Evolutionary conservation across 2,888 invertebrate genomes (phyloP).

Genomic region (Amblyteles armatorius): DNA sequence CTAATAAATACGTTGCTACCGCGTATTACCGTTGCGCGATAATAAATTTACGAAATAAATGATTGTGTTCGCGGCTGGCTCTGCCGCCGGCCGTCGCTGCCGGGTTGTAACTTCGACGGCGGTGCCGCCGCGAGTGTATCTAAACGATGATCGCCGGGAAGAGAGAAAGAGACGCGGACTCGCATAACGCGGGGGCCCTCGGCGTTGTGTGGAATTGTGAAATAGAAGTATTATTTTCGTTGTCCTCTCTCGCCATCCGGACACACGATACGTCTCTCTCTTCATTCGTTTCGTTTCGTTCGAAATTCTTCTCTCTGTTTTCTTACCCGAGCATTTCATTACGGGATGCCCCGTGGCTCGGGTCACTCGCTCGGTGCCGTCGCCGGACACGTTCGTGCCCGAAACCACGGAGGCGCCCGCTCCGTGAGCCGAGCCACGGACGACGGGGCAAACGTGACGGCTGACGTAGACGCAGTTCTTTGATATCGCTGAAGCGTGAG

Average conservation of each 20-base stretch:
- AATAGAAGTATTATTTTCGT: slow-evolving; percentile 45
- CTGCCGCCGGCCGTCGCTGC: not conserved
- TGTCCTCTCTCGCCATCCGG: not conserved
- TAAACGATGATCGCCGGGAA: slow-evolving; percentile 59
- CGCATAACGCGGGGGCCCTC: not conserved
- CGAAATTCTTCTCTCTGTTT: not conserved
- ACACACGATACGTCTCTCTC: not conserved
- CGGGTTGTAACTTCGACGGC: not conserved
- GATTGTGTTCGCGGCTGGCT: slow-evolving; percentile 68
- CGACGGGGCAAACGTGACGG: slow-evolving; percentile 70
- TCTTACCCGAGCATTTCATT: not conserved
- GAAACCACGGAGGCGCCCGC: slow-evolving; percentile 13
- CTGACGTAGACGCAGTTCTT: slow-evolving; percentile 79
- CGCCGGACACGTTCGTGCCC: not conserved
- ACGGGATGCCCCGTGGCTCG: not conserved
- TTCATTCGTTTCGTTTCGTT: not conserved
- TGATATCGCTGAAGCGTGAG: slow-evolving; percentile 84
- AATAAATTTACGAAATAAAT: slow-evolving; percentile 78
- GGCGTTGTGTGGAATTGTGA: slow-evolving; percentile 24
- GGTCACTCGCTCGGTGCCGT: not conserved
- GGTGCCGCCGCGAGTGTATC: slow-evolving; percentile 35
- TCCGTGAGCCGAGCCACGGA: not conserved
- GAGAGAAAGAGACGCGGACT: slow-evolving; percentile 36
- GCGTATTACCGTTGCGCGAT: slow-evolving; percentile 76
- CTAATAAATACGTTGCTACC: slow-evolving; percentile 81